These are phyloP conservation scores for Melanogrammus aeglefinus DNA, from an alignment of 2,797 vertebrate genomes.

Conservation along the genomic window DNA sequence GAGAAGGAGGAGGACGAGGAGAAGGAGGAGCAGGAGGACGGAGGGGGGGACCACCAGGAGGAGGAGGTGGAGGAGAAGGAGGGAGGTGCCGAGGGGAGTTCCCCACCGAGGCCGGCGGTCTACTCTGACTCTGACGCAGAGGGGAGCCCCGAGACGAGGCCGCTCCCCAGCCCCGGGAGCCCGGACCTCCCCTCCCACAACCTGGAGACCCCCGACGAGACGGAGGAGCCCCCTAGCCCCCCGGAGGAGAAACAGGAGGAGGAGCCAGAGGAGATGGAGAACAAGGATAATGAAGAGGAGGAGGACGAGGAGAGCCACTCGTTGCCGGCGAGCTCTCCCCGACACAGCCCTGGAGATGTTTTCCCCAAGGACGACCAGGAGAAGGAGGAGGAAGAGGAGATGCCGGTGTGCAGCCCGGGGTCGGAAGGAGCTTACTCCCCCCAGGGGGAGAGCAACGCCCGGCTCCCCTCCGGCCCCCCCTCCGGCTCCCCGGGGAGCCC, in stretches of 20 bases:
- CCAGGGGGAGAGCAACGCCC: conserved; percentile 22
- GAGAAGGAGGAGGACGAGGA: conserved; percentile 14
- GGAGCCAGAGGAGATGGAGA: conserved; percentile 21
- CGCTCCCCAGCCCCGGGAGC: background rate
- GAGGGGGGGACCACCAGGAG: conserved; percentile 16
- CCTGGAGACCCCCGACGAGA: conserved; percentile 20
- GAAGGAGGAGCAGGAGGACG: conserved; percentile 19
- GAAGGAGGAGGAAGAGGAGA: conserved; percentile 20
- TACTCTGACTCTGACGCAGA: background rate
- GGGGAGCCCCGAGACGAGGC: background rate
- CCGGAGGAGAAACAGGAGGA: conserved; percentile 19
- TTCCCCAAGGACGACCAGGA: conserved; percentile 17
- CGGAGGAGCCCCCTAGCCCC: conserved; percentile 41
- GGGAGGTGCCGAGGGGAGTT: background rate
- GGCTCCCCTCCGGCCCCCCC: conserved; percentile 20
- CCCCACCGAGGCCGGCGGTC: background rate
- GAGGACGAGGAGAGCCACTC: conserved; percentile 10
- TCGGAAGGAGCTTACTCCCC: conserved; percentile 35
- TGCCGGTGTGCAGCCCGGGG: conserved; percentile 31
- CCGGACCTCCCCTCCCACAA: background rate
- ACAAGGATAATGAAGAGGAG: conserved; percentile 28
- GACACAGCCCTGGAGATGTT: conserved; percentile 36
- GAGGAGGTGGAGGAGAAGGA: conserved; percentile 36
- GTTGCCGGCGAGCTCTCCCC: conserved; percentile 27
- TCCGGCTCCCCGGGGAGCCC: conserved; percentile 25